Percentiles rank a stretch among this genome's conserved stretches.
Evolutionary conservation across 2,113 vertebrate species (phyloP).

Genomic region (Thalassoma bifasciatum): DNA sequence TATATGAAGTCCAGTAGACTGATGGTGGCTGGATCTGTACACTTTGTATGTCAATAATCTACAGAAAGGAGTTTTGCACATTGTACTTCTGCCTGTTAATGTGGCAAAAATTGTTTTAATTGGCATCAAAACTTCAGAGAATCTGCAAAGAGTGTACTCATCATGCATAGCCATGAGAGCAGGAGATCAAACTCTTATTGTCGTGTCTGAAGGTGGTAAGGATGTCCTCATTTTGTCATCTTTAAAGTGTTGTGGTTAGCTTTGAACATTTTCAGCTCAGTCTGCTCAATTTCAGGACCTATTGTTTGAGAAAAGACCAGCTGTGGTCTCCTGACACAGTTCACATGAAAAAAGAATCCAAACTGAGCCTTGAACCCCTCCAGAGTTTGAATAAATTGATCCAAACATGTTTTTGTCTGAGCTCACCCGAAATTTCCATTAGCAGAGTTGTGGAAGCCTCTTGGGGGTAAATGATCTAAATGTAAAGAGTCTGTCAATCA

Average conservation of each 20-base stretch:
- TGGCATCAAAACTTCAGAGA: no score
- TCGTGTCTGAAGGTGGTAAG: no score
- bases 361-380: neutral
- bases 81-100: no score
- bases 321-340: neutral
- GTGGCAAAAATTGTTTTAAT: no score
- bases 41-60: no score
- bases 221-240: no score
- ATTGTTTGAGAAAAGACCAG: neutral
- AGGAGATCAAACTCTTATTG: no score
- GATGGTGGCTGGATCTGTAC: no score
- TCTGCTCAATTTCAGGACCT: neutral
- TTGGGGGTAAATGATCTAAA: slow-evolving; percentile 15
- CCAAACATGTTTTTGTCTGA: neutral
- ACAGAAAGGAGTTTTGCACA: no score
- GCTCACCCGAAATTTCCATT: neutral
- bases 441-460: neutral
- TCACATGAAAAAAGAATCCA: neutral
- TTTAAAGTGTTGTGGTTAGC: neutral
- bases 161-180: no score
- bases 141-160: no score
- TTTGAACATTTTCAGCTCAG: neutral
- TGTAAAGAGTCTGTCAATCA: slow-evolving; percentile 39
- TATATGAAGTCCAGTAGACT: no score
- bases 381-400: slow-evolving; percentile 3